phyloP scores from a whole-genome alignment of 2,113 vertebrate species.

The Crotalus horridus region DNA sequence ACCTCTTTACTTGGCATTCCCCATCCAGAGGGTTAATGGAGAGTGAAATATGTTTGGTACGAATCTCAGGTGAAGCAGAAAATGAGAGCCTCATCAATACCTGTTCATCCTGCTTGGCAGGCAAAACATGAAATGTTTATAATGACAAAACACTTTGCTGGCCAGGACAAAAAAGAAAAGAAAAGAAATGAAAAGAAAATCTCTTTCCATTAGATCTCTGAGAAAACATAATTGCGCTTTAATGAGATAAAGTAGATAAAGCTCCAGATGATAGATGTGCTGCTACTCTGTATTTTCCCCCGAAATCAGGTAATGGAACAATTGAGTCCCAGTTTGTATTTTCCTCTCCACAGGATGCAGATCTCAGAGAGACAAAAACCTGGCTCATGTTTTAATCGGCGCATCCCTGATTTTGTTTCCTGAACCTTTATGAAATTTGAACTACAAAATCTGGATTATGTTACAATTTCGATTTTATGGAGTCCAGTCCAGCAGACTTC shows the following conservation, averaged over 20 bases:
- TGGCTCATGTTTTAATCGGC: background rate
- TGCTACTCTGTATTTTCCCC: background rate
- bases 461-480: background rate
- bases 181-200: background rate
- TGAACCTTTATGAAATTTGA: background rate
- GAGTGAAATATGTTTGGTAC: constrained; percentile 29
- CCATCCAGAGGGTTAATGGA: constrained; percentile 50
- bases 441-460: background rate
- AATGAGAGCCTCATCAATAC: constrained; percentile 39
- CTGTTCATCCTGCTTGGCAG: constrained; percentile 39
- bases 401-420: background rate
- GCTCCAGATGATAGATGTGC: rapidly evolving
- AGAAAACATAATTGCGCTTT: background rate
- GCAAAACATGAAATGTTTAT: background rate
- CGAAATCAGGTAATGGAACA: background rate
- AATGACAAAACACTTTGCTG: background rate
- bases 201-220: background rate
- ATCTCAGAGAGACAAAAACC: background rate
- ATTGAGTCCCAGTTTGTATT: background rate
- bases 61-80: constrained; percentile 45
- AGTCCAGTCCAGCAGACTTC: background rate
- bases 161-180: background rate
- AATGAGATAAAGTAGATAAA: background rate
- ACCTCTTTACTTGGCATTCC: constrained; percentile 8
- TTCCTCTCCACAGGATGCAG: background rate